A percentile compares a stretch with the other conserved stretches of the same genome.
Conservation (phyloP, 1,140 invertebrate genomes). For the Aphidius ervi region DNA sequence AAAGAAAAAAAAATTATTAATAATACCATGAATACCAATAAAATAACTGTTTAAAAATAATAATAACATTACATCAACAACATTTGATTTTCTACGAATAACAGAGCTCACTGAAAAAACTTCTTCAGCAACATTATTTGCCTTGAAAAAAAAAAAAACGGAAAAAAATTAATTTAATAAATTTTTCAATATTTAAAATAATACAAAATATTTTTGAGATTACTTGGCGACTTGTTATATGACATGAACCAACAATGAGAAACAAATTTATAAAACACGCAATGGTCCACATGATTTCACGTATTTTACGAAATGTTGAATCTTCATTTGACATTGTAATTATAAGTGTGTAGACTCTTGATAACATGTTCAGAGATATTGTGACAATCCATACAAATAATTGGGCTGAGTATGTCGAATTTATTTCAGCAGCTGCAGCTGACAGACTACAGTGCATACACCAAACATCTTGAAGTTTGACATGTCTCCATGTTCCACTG, state of each 20-base stretch:
- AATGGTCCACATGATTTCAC: slow-evolving; percentile 24
- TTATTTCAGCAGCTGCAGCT: slow-evolving; percentile 28
- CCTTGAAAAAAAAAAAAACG: no score
- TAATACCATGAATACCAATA: no score
- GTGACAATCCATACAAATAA: slow-evolving; percentile 30
- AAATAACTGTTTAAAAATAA: no score
- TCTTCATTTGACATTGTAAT: not conserved
- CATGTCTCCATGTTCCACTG: slow-evolving; percentile 11
- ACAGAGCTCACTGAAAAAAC: no score
- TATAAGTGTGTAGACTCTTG: slow-evolving; percentile 29
- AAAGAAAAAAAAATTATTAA: not conserved
- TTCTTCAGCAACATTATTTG: no score
- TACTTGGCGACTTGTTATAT: slow-evolving; percentile 27
- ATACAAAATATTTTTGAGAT: not conserved
- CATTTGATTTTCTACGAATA: no score
- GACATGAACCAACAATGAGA: slow-evolving; percentile 26
- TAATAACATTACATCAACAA: no score
- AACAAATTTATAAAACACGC: slow-evolving; percentile 26
- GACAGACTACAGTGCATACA: slow-evolving; percentile 30
- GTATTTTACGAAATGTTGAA: slow-evolving; percentile 7
- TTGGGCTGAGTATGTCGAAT: slow-evolving; percentile 28
- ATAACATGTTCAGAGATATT: slow-evolving; percentile 28
- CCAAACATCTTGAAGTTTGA: slow-evolving; percentile 30
- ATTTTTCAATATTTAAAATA: slow-evolving; percentile 14
- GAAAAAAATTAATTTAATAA: no score